Base-by-base conservation (phyloP, 2,113 vertebrate genomes). In the Vulpes vulpes region DNA sequence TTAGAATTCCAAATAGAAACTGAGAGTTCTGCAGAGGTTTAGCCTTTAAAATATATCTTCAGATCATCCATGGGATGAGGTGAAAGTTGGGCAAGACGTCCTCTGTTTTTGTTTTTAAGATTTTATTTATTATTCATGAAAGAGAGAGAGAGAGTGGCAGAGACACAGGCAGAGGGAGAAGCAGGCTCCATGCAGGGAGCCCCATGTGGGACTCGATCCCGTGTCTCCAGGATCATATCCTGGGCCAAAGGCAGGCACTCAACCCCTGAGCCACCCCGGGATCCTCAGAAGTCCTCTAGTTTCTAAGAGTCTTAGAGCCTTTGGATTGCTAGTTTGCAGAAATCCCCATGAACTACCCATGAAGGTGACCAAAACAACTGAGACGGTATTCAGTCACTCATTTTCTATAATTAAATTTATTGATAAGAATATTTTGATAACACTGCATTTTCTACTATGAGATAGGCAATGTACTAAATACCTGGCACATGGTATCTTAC, bases 381-480 rank as follows among this genome's bases (percentile, higher is more conserved):
- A 69, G 38, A 51, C 16, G 85, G 1, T 60, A 67, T 35, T 81
- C 11, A 57, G 35, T 69, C 59, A 38, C 79, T 92, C 67, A 25
- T 49, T 95, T 93, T 92, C 59, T 92, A 14, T 57, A 91, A 57
- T 62, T 87, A 62, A 62, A 90, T 64, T 82, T 51, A 65, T 35
- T 55, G 19, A 35, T 82, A 79, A 88, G 43, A 53, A n/a, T 95
- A 74, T 92, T 94, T 97, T 71, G 25, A 32, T 94, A 86, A 35
- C 11, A 80, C 12, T 87, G 20, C 11, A 60, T 91, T 94, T 93
- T 25, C 12, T 71, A 30, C 5, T 6, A 9, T 86, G 23, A 93
- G 22, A 35, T 35, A 95, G 8, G 62, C 38, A 38, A n/a, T 55
- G 1, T 62, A 51, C 82, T 80, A 67, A 73, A 43, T 64, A 83